phyloP scores from a whole-genome alignment of 1,140 invertebrate species.

The Neodiprion lecontei region DNA sequence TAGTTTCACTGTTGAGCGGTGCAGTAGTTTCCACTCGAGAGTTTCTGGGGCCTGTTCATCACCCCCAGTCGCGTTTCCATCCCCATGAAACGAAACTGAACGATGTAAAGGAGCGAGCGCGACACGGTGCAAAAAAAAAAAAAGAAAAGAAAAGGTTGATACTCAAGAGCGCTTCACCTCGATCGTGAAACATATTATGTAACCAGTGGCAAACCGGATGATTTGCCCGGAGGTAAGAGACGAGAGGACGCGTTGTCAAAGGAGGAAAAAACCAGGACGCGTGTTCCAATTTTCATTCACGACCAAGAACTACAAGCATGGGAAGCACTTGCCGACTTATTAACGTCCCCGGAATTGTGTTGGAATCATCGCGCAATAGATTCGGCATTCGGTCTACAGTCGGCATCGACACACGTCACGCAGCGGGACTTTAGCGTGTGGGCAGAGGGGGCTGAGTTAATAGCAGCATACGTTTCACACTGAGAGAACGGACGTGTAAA shows the following conservation, averaged over 20 bases:
- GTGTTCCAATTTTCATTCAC: too few species aligned
- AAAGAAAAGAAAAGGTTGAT: not conserved
- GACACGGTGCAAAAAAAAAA: constrained; percentile 11
- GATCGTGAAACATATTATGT: too few species aligned
- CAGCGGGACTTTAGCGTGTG: too few species aligned
- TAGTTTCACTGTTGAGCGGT: constrained; percentile 37
- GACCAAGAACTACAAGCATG: not conserved
- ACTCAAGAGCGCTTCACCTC: too few species aligned
- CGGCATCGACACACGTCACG: too few species aligned
- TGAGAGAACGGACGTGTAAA: constrained; percentile 26
- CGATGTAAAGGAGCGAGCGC: not conserved
- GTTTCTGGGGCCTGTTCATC: too few species aligned
- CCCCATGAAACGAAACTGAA: too few species aligned
- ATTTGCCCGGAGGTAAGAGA: not conserved
- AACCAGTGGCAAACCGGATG: not conserved
- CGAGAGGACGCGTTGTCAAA: not conserved
- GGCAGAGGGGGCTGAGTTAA: constrained; percentile 30
- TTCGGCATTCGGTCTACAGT: too few species aligned
- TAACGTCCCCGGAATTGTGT: not conserved
- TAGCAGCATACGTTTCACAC: constrained; percentile 56
- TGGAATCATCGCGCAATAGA: not conserved
- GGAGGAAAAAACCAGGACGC: not conserved
- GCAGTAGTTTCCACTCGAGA: not conserved
- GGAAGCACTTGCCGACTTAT: not conserved
- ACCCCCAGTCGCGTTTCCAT: constrained; percentile 21